Evolutionary conservation across 2,797 vertebrate species (phyloP).

Genomic region (Periparus ater): DNA sequence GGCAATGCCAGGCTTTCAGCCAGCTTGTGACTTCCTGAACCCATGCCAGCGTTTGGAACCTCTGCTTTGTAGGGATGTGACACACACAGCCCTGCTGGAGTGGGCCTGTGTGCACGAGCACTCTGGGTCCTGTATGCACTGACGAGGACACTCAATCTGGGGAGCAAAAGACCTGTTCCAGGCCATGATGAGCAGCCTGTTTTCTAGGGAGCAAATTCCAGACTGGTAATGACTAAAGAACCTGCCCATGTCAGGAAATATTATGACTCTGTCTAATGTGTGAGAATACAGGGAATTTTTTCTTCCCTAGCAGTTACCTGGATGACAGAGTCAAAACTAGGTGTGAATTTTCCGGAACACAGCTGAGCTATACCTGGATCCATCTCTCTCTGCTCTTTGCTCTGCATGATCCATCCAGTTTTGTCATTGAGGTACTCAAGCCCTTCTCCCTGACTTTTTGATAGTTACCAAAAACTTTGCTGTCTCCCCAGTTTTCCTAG

Average conservation of each 20-base stretch:
- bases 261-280: not conserved
- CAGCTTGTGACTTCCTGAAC: not conserved
- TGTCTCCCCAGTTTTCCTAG: not conserved
- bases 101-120: accelerated
- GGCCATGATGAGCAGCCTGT: not conserved
- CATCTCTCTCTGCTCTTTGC: not conserved
- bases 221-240: not conserved
- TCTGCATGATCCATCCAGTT: not conserved
- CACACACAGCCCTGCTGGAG: accelerated
- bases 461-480: not conserved
- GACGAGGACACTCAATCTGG: not conserved
- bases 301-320: not conserved
- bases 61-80: accelerated
- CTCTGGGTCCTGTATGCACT: accelerated
- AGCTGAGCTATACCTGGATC: not conserved
- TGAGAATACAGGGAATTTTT: not conserved
- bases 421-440: not conserved
- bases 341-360: not conserved
- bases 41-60: not conserved
- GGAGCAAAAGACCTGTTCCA: not conserved
- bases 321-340: not conserved
- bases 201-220: not conserved
- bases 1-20: not conserved
- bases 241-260: not conserved
- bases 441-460: not conserved